These are phyloP conservation scores for Amphiprion clarkii DNA, from an alignment of 2,797 vertebrate species.

Conservation along the genomic window DNA sequence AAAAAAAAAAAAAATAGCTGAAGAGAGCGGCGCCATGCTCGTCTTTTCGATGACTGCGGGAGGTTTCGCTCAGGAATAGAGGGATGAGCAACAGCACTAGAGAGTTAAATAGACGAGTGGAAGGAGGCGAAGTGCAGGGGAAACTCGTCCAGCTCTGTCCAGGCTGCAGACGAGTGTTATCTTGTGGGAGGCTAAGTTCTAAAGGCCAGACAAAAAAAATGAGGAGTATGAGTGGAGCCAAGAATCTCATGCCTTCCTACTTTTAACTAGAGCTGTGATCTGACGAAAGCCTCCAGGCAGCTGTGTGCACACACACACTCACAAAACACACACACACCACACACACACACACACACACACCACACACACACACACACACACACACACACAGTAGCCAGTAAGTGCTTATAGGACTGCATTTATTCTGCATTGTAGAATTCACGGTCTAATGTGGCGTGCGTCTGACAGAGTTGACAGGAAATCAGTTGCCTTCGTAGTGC, in stretches of 20 bases:
- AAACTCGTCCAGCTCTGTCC: background rate
- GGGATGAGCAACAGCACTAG: background rate
- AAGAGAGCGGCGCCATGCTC: background rate
- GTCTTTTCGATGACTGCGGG: conserved; percentile 11
- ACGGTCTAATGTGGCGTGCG: conserved; percentile 27
- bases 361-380: conserved; percentile 1
- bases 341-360: background rate
- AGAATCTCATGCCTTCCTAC: conserved; percentile 46
- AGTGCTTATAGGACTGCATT: conserved; percentile 22
- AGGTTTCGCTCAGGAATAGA: conserved; percentile 9
- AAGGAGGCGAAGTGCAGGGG: conserved; percentile 7
- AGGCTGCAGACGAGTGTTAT: conserved; percentile 7
- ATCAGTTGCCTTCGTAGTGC: conserved; percentile 60
- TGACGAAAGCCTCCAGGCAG: conserved; percentile 41
- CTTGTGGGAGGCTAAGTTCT: conserved; percentile 21
- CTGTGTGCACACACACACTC: background rate
- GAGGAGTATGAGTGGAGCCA: conserved; percentile 13
- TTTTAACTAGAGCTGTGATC: conserved; percentile 47
- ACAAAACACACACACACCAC: background rate
- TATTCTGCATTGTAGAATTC: conserved; percentile 40
- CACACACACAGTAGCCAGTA: conserved; percentile 1
- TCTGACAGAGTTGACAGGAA: conserved; percentile 68
- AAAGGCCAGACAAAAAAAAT: conserved; percentile 40
- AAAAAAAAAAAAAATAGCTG: background rate
- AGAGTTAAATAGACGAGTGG: background rate